These are phyloP conservation scores for Neomicropteryx cornuta DNA, from an alignment of 1,140 invertebrate genomes.

Conservation along the genomic window DNA sequence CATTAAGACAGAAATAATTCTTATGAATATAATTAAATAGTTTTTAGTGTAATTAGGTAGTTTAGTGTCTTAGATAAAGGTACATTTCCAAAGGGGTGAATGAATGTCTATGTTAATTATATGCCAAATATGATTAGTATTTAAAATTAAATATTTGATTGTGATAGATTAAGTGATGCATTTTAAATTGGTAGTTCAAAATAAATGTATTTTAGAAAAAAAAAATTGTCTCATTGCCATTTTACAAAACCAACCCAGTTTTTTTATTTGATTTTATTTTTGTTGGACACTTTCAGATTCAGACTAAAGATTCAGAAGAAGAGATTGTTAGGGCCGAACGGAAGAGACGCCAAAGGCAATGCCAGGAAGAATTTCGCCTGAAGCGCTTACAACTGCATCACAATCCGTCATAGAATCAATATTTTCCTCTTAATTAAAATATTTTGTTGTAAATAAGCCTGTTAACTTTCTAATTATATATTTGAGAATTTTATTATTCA, in stretches of 20 bases:
- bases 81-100: constrained; percentile 14
- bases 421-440: too few relatives aligned
- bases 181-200: constrained; percentile 12
- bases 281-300: neutral
- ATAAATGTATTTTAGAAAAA: constrained; percentile 14
- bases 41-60: constrained; percentile 8
- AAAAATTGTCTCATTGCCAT: constrained; percentile 2
- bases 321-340: constrained; percentile 30
- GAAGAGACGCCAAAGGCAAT: constrained; percentile 27
- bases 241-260: constrained; percentile 6
- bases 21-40: neutral
- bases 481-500: too few relatives aligned
- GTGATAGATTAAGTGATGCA: constrained; percentile 10
- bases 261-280: constrained; percentile 12
- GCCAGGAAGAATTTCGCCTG: constrained; percentile 31
- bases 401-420: too few relatives aligned
- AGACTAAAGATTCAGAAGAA: constrained; percentile 10
- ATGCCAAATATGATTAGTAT: constrained; percentile 20
- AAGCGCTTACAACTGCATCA: constrained; percentile 16
- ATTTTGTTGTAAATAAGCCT: too few relatives aligned
- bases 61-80: constrained; percentile 9
- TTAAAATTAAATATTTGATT: constrained; percentile 29
- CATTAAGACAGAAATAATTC: constrained; percentile 5
- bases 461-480: too few relatives aligned
- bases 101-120: constrained; percentile 14